Percentiles rank a stretch among this genome's conserved stretches.
phyloP scores from a whole-genome alignment of 2,113 vertebrate species.

The Sisor rabdophorus region DNA sequence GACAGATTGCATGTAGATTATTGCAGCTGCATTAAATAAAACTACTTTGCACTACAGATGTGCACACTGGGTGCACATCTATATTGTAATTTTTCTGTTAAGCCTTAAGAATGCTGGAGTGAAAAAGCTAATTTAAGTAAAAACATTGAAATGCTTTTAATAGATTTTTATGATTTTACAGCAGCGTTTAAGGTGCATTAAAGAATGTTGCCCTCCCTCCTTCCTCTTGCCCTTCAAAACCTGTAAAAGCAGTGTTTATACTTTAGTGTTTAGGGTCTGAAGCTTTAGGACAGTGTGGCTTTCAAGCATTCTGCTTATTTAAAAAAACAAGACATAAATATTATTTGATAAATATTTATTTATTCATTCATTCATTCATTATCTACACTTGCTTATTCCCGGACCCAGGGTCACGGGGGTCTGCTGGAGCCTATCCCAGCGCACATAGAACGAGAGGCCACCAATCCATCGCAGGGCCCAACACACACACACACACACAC shows the following conservation, averaged over 20 bases:
- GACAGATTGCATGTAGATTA: not conserved
- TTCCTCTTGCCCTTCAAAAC: constrained; percentile 1
- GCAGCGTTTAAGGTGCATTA: not conserved
- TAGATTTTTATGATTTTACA: constrained; percentile 10
- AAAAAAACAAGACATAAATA: too few species aligned
- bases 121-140: not conserved
- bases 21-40: not conserved
- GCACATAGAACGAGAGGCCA: too few species aligned
- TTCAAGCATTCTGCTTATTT: too few species aligned
- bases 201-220: not conserved
- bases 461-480: too few species aligned
- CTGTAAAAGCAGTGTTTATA: not conserved
- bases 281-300: too few species aligned
- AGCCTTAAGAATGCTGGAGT: too few species aligned
- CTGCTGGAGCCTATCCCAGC: too few species aligned
- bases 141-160: not conserved
- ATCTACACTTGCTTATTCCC: too few species aligned
- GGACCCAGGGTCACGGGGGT: too few species aligned
- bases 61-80: not conserved
- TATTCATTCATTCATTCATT: too few species aligned
- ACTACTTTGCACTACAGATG: not conserved
- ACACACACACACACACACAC: too few species aligned
- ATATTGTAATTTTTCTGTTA: not conserved
- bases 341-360: too few species aligned
- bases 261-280: constrained; percentile 9